Percentiles rank a stretch among this genome's conserved stretches.
These are phyloP conservation scores for Chymomyza costata DNA, from an alignment of 1,140 invertebrate species.

Conservation along the genomic window DNA sequence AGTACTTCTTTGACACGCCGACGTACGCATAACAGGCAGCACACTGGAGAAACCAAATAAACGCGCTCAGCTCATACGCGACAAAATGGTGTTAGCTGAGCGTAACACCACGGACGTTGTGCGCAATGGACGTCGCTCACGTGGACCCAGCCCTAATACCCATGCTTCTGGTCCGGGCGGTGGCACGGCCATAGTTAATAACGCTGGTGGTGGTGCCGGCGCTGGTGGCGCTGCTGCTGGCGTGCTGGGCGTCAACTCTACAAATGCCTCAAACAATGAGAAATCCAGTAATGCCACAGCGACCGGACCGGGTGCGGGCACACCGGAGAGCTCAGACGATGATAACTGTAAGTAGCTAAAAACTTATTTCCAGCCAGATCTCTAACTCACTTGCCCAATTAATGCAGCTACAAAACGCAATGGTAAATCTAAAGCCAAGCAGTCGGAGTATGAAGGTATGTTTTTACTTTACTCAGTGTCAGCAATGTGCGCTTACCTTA, in stretches of 20 bases:
- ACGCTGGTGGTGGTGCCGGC: slow-evolving; percentile 2
- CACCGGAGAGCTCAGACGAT: slow-evolving; percentile 86
- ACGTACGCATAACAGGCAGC: slow-evolving; percentile 18
- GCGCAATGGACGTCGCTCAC: slow-evolving; percentile 88
- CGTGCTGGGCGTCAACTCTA: slow-evolving; percentile 21
- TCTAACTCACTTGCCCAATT: background rate
- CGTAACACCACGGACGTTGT: slow-evolving; percentile 86
- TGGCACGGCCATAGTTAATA: slow-evolving; percentile 21
- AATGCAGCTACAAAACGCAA: slow-evolving; percentile 70
- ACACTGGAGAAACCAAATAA: slow-evolving; percentile 72
- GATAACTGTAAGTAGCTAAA: slow-evolving; percentile 81
- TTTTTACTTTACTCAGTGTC: background rate
- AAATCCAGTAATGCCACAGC: slow-evolving; percentile 28
- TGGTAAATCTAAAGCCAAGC: slow-evolving; percentile 67
- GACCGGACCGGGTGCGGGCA: slow-evolving; percentile 54
- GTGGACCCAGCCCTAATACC: slow-evolving; percentile 91
- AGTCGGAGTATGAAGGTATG: slow-evolving; percentile 74
- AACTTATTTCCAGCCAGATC: background rate
- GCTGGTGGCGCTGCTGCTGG: slow-evolving; percentile 13
- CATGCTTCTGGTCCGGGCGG: slow-evolving; percentile 77
- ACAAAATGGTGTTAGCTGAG: slow-evolving; percentile 89
- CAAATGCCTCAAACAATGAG: slow-evolving; percentile 33
- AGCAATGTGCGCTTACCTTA: background rate
- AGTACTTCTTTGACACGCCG: slow-evolving; percentile 6
- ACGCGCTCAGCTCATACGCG: slow-evolving; percentile 68